Base-by-base conservation (phyloP, 2,888 invertebrate species). In the Embidobia sp. region DNA sequence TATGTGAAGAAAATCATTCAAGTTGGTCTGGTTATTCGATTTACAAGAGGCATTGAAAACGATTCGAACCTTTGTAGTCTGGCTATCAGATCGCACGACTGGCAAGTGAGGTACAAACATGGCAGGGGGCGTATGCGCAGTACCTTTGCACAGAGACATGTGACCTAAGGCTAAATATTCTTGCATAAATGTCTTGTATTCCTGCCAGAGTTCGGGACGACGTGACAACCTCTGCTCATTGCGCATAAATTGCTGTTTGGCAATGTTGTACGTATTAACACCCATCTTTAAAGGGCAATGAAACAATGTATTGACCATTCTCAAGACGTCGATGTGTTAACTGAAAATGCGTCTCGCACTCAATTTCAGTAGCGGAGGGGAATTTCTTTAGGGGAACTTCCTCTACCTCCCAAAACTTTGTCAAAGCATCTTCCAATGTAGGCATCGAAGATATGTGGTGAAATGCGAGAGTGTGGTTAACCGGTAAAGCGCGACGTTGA, bases 31-130 rank as follows among this genome's bases (percentile, higher is more conserved):
- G 8, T 37, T 37, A 1, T 10, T 5, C 3, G 37, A 11, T 6
- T 5, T 11, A 8, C 37, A 37, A 8, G 73, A 69, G 1, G 77
- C 77, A 13, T 78, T 53, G 26, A 76, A 76, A 7, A 73, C 73
- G 6, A 77, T 73, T 11, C 72, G 13, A 0, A 59, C n/a, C 6
- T 51, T 55, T 0, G 76, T 64, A 0, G 76, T 76, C 3, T 26
- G 29, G 29, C 76, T 76, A 3, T 48, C 33, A 10, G 19, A 33
- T 11, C 66, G 27, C 7, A 70, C 13, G 1, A 70, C 64, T 1
- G 70, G 64, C 27, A 64, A 51, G 48, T 76, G 76, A 7, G 76
- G 70, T 11, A 75, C 15, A 33, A 33, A 73, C 0, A 63, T 27
- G 8, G 15, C 11, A 2, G 33, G 33, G 1, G 11, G 33, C 2